Evolutionary conservation across 2,888 invertebrate genomes (phyloP).

Genomic region (Pseudococcus longispinus): DNA sequence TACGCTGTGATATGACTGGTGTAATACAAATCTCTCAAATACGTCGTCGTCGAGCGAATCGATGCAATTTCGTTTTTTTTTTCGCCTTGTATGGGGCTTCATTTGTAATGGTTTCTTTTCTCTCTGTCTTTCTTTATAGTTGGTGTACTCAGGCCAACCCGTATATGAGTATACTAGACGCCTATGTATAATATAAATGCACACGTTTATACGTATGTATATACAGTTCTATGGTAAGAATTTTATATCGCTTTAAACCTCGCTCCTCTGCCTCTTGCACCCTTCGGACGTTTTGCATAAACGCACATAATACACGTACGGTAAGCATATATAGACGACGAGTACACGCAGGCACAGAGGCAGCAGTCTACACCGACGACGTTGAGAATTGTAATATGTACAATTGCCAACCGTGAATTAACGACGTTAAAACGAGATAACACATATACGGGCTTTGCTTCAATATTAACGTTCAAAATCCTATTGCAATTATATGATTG

Average conservation of each 20-base stretch:
- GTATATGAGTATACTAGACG: background rate
- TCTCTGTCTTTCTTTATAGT: background rate
- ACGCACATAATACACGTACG: background rate
- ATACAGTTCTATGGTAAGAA: background rate
- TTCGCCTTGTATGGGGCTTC: background rate
- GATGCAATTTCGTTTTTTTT: background rate
- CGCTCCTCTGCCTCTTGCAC: background rate
- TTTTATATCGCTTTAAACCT: background rate
- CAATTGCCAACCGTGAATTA: background rate
- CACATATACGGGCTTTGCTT: background rate
- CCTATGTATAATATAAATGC: background rate
- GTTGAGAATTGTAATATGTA: background rate
- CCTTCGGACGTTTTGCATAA: background rate
- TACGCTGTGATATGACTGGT: background rate
- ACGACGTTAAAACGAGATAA: background rate
- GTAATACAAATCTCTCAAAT: background rate
- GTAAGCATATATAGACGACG: background rate
- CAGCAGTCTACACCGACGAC: background rate
- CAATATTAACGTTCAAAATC: background rate
- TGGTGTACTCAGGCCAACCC: background rate
- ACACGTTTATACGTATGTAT: background rate
- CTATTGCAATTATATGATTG: background rate
- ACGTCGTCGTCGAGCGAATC: background rate
- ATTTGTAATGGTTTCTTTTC: background rate
- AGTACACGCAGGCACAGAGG: background rate